Percentiles rank a stretch among this genome's conserved stretches.
These are phyloP conservation scores for Geococcyx californianus DNA, from an alignment of 2,113 vertebrate species.

Conservation along the genomic window DNA sequence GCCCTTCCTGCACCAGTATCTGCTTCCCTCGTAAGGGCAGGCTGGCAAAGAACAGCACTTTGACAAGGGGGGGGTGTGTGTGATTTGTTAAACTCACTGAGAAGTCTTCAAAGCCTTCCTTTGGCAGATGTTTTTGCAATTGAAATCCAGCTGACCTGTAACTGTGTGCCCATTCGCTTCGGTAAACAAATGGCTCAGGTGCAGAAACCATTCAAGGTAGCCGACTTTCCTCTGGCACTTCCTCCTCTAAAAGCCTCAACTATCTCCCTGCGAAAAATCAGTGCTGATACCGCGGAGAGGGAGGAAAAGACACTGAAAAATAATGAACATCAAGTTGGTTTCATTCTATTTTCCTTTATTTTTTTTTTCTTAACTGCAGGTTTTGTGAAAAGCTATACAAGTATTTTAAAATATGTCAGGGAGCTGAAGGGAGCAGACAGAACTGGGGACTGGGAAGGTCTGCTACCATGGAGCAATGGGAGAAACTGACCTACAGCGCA, in stretches of 20 bases:
- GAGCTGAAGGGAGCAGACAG: not conserved
- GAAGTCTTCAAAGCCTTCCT: not conserved
- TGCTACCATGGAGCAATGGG: fast-evolving
- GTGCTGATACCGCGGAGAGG: not conserved
- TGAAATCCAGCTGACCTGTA: not conserved
- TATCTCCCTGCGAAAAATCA: not conserved
- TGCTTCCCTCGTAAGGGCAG: not conserved
- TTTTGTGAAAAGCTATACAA: not conserved
- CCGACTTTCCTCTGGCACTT: not conserved
- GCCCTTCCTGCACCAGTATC: not conserved
- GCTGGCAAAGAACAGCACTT: not conserved
- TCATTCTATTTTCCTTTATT: not conserved
- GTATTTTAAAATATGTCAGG: not conserved
- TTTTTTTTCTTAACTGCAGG: not conserved
- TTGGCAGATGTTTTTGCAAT: not conserved
- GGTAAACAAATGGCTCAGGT: not conserved
- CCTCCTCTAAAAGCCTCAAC: not conserved
- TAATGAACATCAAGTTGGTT: not conserved
- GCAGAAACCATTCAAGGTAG: not conserved
- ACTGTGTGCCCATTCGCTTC: not conserved
- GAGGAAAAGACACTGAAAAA: not conserved
- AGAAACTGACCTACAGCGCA: not conserved
- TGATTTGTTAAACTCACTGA: not conserved
- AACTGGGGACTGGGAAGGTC: not conserved
- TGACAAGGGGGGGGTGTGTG: not conserved